Conservation (phyloP, 2,888 invertebrate species). For the Plagiodera versicolora region DNA sequence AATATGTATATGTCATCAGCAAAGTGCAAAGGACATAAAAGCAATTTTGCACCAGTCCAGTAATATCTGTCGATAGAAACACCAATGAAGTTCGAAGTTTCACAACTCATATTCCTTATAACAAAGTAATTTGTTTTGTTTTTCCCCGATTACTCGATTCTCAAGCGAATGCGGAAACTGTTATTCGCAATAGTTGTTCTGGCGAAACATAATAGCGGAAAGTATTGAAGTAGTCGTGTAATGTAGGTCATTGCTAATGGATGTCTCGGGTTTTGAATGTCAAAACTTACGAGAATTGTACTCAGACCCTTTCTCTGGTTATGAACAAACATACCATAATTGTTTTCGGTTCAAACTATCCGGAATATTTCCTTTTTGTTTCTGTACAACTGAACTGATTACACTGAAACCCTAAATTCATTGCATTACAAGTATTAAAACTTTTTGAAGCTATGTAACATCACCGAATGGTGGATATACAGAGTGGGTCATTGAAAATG, state of each 20-base stretch:
- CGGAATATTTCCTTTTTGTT: too few relatives aligned
- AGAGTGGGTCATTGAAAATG: too few relatives aligned
- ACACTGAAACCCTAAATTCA: too few relatives aligned
- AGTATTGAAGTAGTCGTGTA: not conserved
- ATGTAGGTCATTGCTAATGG: slow-evolving; percentile 14
- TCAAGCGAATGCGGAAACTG: slow-evolving; percentile 1
- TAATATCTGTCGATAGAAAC: not conserved
- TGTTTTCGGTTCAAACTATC: too few relatives aligned
- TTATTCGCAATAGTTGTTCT: slow-evolving; percentile 7
- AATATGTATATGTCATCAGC: too few relatives aligned
- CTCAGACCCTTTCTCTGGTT: not conserved
- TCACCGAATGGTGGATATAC: too few relatives aligned
- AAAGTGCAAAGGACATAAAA: too few relatives aligned
- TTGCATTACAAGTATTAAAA: too few relatives aligned
- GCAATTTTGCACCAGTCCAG: too few relatives aligned
- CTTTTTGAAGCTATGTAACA: too few relatives aligned
- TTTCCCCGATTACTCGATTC: not conserved
- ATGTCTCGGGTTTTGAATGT: not conserved
- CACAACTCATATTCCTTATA: not conserved
- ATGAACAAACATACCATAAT: not conserved
- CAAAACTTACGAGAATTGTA: slow-evolving; percentile 2
- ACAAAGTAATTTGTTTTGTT: not conserved
- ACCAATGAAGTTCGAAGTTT: not conserved
- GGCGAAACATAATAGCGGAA: slow-evolving; percentile 5
- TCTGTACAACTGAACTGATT: too few relatives aligned